A percentile compares a stretch with the other conserved stretches of the same genome.
phyloP scores from a whole-genome alignment of 2,797 vertebrate species.

The Cheirogaleus major region DNA sequence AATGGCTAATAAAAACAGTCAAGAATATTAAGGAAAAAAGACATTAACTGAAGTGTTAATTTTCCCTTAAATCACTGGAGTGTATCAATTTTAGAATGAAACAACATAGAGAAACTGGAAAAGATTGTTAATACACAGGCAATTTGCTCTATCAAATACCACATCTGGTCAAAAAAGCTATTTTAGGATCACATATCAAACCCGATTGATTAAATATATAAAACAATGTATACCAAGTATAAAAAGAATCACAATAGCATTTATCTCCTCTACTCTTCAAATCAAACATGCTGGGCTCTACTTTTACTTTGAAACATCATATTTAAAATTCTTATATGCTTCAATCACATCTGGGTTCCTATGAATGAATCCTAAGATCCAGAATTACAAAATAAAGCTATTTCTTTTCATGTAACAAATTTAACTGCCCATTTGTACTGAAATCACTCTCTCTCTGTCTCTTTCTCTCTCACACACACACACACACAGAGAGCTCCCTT shows the following conservation, averaged over 20 bases:
- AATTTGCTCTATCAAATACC: constrained; percentile 18
- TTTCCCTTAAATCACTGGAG: constrained; percentile 54
- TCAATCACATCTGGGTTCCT: constrained; percentile 12
- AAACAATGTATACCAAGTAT: background rate
- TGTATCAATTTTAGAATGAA: constrained; percentile 66
- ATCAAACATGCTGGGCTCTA: constrained; percentile 10
- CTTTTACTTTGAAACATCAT: constrained; percentile 41
- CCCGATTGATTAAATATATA: constrained; percentile 45
- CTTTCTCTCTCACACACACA: background rate
- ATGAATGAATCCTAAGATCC: constrained; percentile 40
- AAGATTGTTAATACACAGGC: constrained; percentile 38
- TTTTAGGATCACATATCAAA: constrained; percentile 51
- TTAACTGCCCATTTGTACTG: background rate
- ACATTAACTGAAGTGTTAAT: constrained; percentile 49
- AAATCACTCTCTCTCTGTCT: background rate
- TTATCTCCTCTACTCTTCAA: constrained; percentile 31
- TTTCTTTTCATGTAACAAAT: constrained; percentile 44
- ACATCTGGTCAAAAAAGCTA: constrained; percentile 57
- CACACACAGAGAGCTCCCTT: background rate
- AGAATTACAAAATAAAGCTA: constrained; percentile 57
- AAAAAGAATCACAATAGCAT: background rate
- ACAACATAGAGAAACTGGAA: constrained; percentile 54
- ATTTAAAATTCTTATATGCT: constrained; percentile 46
- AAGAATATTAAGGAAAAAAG: constrained; percentile 59
- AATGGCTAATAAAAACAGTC: constrained; percentile 66